Conservation (phyloP, 1,140 invertebrate genomes). For the Paracyclopina nana region DNA sequence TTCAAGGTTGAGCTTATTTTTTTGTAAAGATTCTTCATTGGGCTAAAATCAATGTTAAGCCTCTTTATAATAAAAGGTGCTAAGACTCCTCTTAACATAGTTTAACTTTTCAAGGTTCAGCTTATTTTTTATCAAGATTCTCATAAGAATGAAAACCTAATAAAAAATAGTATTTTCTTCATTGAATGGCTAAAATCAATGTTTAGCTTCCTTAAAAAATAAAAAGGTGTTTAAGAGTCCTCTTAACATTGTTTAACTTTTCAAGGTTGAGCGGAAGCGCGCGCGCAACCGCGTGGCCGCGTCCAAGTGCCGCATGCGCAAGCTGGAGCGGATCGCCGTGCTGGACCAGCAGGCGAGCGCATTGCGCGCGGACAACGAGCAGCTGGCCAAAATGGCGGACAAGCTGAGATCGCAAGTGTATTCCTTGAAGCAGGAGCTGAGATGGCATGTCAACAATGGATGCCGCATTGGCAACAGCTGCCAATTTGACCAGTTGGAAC, state of each 20-base stretch:
- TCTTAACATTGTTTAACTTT: background rate
- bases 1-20: too few species aligned
- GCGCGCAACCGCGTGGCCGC: conserved; percentile 87
- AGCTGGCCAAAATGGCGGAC: conserved; percentile 55
- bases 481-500: too few species aligned
- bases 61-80: too few species aligned
- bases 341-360: conserved; percentile 80
- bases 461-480: conserved; percentile 42
- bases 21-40: too few species aligned
- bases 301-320: conserved; percentile 79
- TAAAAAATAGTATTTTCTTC: too few species aligned
- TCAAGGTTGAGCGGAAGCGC: conserved; percentile 72
- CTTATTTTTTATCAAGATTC: too few species aligned
- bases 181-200: too few species aligned
- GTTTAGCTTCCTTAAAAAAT: too few species aligned
- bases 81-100: too few species aligned
- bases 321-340: conserved; percentile 78
- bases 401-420: conserved; percentile 77
- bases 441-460: conserved; percentile 74
- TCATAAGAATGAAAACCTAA: too few species aligned
- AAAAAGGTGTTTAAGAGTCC: background rate
- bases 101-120: too few species aligned
- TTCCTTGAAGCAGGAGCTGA: conserved; percentile 71
- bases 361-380: conserved; percentile 70
- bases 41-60: too few species aligned